These are phyloP conservation scores for Apodemia hepburni DNA, from an alignment of 2,888 invertebrate genomes.

Conservation along the genomic window DNA sequence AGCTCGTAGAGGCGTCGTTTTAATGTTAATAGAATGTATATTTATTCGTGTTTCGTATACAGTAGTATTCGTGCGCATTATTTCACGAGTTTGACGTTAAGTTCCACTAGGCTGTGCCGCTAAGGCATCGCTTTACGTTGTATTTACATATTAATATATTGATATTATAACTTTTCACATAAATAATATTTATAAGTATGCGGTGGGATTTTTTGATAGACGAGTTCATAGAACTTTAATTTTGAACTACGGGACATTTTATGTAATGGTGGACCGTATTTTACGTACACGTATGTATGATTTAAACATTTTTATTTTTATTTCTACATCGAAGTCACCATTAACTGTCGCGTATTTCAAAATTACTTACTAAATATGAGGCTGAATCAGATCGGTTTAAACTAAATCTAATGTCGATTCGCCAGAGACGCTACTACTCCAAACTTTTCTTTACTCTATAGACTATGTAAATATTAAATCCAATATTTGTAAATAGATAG, in stretches of 20 bases:
- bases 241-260: slow-evolving; percentile 12
- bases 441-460: background rate
- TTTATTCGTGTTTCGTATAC: slow-evolving; percentile 21
- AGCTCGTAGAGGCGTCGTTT: slow-evolving; percentile 22
- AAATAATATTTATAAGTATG: slow-evolving; percentile 31
- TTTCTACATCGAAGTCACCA: background rate
- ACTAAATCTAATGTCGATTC: background rate
- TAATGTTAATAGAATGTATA: slow-evolving; percentile 18
- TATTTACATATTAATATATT: slow-evolving; percentile 38
- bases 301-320: background rate
- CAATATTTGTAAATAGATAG: background rate
- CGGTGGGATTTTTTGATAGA: slow-evolving; percentile 30
- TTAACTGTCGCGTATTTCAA: background rate
- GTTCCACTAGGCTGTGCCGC: slow-evolving; percentile 14
- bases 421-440: background rate
- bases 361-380: background rate
- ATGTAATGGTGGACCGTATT: background rate
- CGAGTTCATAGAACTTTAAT: slow-evolving; percentile 34
- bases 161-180: slow-evolving; percentile 44
- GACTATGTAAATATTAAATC: background rate
- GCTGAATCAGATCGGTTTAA: background rate
- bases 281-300: background rate
- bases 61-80: slow-evolving; percentile 3
- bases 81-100: slow-evolving; percentile 7
- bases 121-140: slow-evolving; percentile 25